Percentiles rank a stretch among this genome's conserved stretches.
These are phyloP conservation scores for Cryptocephalus primarius DNA, from an alignment of 2,888 invertebrate species.

Conservation along the genomic window DNA sequence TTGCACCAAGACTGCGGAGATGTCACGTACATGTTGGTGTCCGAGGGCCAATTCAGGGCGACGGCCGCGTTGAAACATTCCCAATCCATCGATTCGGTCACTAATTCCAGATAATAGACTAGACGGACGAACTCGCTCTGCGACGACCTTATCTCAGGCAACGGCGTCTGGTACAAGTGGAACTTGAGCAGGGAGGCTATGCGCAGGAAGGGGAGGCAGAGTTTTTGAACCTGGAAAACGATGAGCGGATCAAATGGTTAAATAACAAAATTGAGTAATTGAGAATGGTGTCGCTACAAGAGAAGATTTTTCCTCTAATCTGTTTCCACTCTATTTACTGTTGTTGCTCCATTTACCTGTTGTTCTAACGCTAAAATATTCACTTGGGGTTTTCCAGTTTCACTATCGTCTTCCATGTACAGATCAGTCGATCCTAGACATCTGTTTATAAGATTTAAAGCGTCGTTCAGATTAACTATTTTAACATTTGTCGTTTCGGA, in stretches of 20 bases:
- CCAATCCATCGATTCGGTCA: conserved; percentile 56
- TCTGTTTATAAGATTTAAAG: conserved; percentile 38
- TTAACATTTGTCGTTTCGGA: conserved; percentile 18
- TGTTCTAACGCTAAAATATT: conserved; percentile 36
- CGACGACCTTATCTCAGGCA: conserved; percentile 55
- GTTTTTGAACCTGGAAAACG: conserved; percentile 54
- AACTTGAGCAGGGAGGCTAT: conserved; percentile 62
- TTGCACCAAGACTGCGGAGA: conserved; percentile 57
- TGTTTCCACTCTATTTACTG: too few species aligned
- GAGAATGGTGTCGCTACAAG: too few species aligned
- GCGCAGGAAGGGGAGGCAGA: conserved; percentile 75
- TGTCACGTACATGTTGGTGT: conserved; percentile 36
- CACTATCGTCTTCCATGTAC: conserved; percentile 48
- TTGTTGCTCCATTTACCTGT: conserved; percentile 26
- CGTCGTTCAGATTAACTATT: conserved; percentile 33
- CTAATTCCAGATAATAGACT: conserved; percentile 67
- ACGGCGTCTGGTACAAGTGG: conserved; percentile 68
- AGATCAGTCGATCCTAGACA: conserved; percentile 46
- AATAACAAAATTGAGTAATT: neutral
- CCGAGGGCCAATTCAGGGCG: conserved; percentile 48
- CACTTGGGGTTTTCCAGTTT: conserved; percentile 17
- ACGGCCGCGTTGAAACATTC: conserved; percentile 53
- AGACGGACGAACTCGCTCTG: conserved; percentile 68
- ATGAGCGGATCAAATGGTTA: neutral
- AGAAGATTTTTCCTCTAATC: too few species aligned